Percentiles rank a stretch among this genome's conserved stretches.
phyloP scores from a whole-genome alignment of 2,113 vertebrate genomes.

The Taxidea taxus region DNA sequence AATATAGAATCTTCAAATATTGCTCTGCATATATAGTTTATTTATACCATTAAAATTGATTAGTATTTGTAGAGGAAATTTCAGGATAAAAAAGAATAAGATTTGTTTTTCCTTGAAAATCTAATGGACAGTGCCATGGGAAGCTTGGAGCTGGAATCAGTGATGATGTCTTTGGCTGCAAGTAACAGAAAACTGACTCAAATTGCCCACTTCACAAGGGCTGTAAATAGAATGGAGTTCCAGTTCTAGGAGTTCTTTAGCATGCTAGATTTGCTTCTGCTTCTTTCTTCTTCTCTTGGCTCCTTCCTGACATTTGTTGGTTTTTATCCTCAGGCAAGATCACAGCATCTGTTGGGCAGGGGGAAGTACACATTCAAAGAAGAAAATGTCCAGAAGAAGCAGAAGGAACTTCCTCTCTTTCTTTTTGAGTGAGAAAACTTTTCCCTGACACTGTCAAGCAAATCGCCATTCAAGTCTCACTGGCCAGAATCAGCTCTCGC shows the following conservation, averaged over 20 bases:
- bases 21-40: neutral
- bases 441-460: neutral
- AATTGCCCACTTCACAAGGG: neutral
- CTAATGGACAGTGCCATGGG: neutral
- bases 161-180: neutral
- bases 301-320: neutral
- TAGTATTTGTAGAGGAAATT: neutral
- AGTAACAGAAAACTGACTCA: neutral
- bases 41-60: neutral
- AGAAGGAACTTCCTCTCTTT: neutral
- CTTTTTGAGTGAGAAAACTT: neutral
- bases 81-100: neutral
- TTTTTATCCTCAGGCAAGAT: neutral
- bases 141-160: neutral
- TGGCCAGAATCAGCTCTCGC: neutral
- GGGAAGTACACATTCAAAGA: neutral
- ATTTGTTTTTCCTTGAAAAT: neutral
- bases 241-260: neutral
- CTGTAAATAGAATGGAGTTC: neutral
- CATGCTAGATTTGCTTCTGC: neutral
- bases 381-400: neutral
- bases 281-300: neutral
- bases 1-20: neutral
- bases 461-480: neutral
- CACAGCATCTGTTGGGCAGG: neutral